phyloP scores from a whole-genome alignment of 2,888 invertebrate genomes.

The Clostera curtula region DNA sequence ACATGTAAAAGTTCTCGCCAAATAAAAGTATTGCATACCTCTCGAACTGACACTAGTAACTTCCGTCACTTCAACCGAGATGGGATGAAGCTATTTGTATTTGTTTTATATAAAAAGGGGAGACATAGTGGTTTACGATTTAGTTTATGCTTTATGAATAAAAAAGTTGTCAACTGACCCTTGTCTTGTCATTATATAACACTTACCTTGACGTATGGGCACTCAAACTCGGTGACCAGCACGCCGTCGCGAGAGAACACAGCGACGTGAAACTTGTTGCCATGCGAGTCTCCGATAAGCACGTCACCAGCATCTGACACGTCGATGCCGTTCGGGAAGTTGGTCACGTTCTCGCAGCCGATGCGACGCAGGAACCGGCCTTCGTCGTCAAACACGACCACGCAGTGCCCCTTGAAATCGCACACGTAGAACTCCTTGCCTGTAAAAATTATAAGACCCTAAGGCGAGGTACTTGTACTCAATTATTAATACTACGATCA shows the following conservation, averaged over 20 bases:
- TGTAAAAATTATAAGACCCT: constrained; percentile 38
- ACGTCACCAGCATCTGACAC: constrained; percentile 98
- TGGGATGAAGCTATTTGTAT: no score
- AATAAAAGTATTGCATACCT: no score
- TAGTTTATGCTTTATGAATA: no score
- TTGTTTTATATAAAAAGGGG: no score
- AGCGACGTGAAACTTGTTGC: constrained; percentile 97
- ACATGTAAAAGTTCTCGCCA: no score
- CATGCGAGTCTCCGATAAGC: constrained; percentile 97
- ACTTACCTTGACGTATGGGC: constrained; percentile 96
- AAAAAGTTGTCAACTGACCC: no score
- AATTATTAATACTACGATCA: no score
- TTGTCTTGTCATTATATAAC: no score
- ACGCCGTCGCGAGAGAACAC: constrained; percentile 93
- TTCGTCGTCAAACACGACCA: constrained; percentile 95
- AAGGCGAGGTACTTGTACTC: no score
- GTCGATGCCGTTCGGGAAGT: constrained; percentile 98
- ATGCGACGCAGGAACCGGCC: constrained; percentile 94
- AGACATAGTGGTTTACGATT: no score
- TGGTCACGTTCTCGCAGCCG: constrained; percentile 95
- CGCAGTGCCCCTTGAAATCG: constrained; percentile 98
- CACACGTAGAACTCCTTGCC: constrained; percentile 96
- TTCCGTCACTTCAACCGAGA: no score
- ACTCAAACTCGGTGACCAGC: constrained; percentile 94
- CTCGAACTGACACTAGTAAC: no score